These are phyloP conservation scores for Potamarius usumacintae DNA, from an alignment of 2,113 vertebrate species.

Conservation along the genomic window DNA sequence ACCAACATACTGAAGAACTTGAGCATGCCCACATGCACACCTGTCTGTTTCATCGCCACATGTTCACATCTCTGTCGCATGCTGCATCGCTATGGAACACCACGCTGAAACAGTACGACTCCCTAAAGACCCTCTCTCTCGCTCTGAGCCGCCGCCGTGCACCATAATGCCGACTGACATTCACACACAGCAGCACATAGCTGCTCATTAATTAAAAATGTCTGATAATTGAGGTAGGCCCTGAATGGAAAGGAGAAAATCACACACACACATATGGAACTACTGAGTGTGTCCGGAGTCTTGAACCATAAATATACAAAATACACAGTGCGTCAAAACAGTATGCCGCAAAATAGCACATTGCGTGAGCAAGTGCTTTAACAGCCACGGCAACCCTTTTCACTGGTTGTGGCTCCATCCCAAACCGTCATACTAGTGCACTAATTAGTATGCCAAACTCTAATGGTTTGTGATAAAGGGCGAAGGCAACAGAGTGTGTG, in stretches of 20 bases:
- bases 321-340: neutral
- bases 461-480: conserved; percentile 16
- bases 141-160: conserved; percentile 69
- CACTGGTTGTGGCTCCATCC: neutral
- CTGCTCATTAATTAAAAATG: conserved; percentile 77
- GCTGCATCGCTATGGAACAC: conserved; percentile 45
- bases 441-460: conserved; percentile 24
- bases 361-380: conserved; percentile 1
- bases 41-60: conserved; percentile 39
- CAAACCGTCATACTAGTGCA: neutral
- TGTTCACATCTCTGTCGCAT: conserved; percentile 50
- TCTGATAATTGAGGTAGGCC: conserved; percentile 73
- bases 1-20: conserved; percentile 15
- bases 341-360: neutral
- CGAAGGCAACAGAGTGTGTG: neutral
- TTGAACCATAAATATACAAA: neutral
- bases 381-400: neutral
- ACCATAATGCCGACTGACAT: conserved; percentile 72
- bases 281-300: neutral
- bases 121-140: conserved; percentile 67
- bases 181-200: conserved; percentile 71
- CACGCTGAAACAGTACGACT: conserved; percentile 54
- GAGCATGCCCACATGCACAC: conserved; percentile 42
- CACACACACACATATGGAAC: conserved; percentile 14
- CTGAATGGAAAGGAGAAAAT: conserved; percentile 31